These are phyloP conservation scores for Drosophila rhopaloa DNA, from an alignment of 1,140 invertebrate species.

Conservation along the genomic window DNA sequence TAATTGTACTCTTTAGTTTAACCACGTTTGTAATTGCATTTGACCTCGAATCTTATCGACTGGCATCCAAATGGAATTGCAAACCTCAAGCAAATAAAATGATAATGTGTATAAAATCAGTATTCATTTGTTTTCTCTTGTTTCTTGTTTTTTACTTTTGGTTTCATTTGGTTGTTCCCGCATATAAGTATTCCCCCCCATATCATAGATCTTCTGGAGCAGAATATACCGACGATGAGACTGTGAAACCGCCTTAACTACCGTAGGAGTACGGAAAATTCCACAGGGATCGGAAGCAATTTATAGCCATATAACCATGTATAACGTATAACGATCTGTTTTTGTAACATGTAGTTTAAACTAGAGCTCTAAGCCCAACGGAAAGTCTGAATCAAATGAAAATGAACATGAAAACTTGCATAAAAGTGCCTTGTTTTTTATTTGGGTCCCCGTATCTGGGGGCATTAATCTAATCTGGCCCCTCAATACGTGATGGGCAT, in stretches of 20 bases:
- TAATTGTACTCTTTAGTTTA: slow-evolving; percentile 71
- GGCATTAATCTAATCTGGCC: slow-evolving; percentile 42
- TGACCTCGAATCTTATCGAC: slow-evolving; percentile 50
- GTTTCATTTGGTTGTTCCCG: background rate
- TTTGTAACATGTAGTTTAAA: slow-evolving; percentile 2
- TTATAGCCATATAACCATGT: background rate
- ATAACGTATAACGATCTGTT: slow-evolving; percentile 5
- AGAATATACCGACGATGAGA: slow-evolving; percentile 37
- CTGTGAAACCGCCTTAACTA: slow-evolving; percentile 50
- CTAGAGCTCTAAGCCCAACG: slow-evolving; percentile 7
- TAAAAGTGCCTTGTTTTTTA: slow-evolving; percentile 26
- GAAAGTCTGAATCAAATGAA: slow-evolving; percentile 40
- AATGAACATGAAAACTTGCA: slow-evolving; percentile 15
- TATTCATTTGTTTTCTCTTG: slow-evolving; percentile 7
- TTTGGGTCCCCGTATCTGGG: slow-evolving; percentile 5
- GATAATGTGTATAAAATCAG: slow-evolving; percentile 71
- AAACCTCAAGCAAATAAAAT: slow-evolving; percentile 65
- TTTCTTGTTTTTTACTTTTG: slow-evolving; percentile 11
- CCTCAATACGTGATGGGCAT: slow-evolving; percentile 29
- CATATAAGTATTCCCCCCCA: background rate
- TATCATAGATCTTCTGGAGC: slow-evolving; percentile 7
- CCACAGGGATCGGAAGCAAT: slow-evolving; percentile 16
- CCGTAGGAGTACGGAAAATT: background rate
- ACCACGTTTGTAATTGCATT: slow-evolving; percentile 66
- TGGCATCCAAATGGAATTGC: slow-evolving; percentile 56